phyloP scores from a whole-genome alignment of 1,140 invertebrate species.

The Diprion similis region DNA sequence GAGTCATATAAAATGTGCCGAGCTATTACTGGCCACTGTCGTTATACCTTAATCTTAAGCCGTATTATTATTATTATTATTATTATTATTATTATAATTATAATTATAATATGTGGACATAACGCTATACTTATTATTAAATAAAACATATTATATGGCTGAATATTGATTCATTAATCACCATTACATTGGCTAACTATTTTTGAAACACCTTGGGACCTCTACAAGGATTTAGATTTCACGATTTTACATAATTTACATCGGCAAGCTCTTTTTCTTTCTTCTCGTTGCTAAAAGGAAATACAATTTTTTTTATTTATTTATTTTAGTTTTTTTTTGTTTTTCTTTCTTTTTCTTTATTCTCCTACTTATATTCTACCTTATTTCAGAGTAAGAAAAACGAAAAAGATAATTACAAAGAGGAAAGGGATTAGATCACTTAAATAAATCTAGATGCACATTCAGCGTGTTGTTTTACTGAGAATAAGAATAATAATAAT shows the following conservation, averaged over 20 bases:
- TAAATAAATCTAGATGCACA: too few species aligned
- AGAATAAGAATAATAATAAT: too few species aligned
- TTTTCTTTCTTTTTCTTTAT: too few species aligned
- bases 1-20: slow-evolving; percentile 47
- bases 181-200: slow-evolving; percentile 47
- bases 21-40: slow-evolving; percentile 54
- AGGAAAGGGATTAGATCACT: too few species aligned
- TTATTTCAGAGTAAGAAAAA: slow-evolving; percentile 1
- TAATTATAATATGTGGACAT: slow-evolving; percentile 33
- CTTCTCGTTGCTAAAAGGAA: background rate
- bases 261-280: background rate
- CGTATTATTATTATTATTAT: slow-evolving; percentile 34
- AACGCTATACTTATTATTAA: slow-evolving; percentile 45
- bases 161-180: slow-evolving; percentile 42
- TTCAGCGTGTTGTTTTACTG: too few species aligned
- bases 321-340: background rate
- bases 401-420: too few species aligned
- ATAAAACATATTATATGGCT: slow-evolving; percentile 43
- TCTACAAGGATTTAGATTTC: background rate
- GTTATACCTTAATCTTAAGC: slow-evolving; percentile 38
- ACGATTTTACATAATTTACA: background rate
- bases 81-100: too few species aligned
- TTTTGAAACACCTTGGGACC: slow-evolving; percentile 32
- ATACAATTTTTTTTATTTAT: too few species aligned
- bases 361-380: background rate